A percentile compares a stretch with the other conserved stretches of the same genome.
Evolutionary conservation across 2,113 vertebrate genomes (phyloP).

Genomic region (Rissa tridactyla): DNA sequence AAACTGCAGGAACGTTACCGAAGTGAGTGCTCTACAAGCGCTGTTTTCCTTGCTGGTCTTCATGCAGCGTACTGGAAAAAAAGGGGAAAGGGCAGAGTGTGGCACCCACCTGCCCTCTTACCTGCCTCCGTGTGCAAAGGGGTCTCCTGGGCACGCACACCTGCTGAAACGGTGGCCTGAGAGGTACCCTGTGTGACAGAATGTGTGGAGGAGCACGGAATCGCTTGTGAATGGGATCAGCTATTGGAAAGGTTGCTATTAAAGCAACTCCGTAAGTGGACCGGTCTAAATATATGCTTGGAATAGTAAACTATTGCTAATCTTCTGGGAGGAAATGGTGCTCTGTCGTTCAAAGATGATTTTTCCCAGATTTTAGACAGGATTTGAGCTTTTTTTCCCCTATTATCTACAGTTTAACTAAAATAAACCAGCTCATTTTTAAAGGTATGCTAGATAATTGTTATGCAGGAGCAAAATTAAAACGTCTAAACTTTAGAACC

Average conservation of each 20-base stretch:
- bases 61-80: background rate
- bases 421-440: background rate
- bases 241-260: background rate
- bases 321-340: background rate
- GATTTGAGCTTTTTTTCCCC: background rate
- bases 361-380: background rate
- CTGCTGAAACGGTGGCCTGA: background rate
- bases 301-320: slow-evolving; percentile 2
- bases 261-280: background rate
- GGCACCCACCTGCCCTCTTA: background rate
- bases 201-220: background rate
- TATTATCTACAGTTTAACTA: background rate
- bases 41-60: background rate
- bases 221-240: background rate
- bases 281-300: background rate
- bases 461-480: background rate
- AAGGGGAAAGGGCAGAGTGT: background rate
- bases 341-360: background rate
- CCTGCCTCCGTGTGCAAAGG: background rate
- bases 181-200: background rate
- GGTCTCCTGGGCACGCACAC: accelerated
- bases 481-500: background rate
- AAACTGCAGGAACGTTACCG: background rate
- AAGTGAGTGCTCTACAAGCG: background rate
- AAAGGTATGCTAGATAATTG: background rate